A percentile compares a stretch with the other conserved stretches of the same genome.
phyloP scores from a whole-genome alignment of 1,140 invertebrate genomes.

The Apis dorsata region DNA sequence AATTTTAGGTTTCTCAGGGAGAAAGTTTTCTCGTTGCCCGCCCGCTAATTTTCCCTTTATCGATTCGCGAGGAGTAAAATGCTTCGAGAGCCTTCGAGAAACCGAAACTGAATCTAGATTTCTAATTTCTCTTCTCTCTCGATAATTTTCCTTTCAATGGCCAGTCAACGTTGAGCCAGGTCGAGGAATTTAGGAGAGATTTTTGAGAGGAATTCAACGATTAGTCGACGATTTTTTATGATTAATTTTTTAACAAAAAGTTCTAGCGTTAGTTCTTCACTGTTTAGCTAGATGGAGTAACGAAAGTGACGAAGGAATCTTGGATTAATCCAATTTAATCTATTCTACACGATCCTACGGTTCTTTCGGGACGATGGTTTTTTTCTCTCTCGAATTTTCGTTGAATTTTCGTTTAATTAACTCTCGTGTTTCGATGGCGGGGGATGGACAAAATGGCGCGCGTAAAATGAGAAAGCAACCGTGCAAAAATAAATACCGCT shows the following conservation, averaged over 20 bases:
- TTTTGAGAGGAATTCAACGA: no score
- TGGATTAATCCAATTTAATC: no score
- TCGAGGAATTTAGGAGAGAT: no score
- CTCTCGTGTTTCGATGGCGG: neutral
- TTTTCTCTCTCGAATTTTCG: no score
- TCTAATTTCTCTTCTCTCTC: slow-evolving; percentile 10
- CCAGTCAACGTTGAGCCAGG: no score
- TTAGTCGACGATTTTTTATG: neutral
- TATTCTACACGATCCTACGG: no score
- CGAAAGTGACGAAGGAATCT: no score
- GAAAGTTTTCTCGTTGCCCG: slow-evolving; percentile 48
- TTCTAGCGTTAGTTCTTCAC: no score
- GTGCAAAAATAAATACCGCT: neutral
- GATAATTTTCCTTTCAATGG: neutral
- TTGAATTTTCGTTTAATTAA: slow-evolving; percentile 11
- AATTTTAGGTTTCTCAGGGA: slow-evolving; percentile 40
- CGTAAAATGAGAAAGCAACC: neutral
- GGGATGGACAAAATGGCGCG: neutral
- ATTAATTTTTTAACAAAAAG: no score
- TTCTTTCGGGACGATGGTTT: no score
- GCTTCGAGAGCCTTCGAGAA: neutral
- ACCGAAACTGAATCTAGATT: slow-evolving; percentile 21
- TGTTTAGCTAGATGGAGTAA: no score
- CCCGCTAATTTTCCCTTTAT: slow-evolving; percentile 38
- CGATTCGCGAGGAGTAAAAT: slow-evolving; percentile 23